Evolutionary conservation across 2,113 vertebrate species (phyloP), one percentile per base, ranked within the genome.

Genomic region (Phocoena phocoena): DNA sequence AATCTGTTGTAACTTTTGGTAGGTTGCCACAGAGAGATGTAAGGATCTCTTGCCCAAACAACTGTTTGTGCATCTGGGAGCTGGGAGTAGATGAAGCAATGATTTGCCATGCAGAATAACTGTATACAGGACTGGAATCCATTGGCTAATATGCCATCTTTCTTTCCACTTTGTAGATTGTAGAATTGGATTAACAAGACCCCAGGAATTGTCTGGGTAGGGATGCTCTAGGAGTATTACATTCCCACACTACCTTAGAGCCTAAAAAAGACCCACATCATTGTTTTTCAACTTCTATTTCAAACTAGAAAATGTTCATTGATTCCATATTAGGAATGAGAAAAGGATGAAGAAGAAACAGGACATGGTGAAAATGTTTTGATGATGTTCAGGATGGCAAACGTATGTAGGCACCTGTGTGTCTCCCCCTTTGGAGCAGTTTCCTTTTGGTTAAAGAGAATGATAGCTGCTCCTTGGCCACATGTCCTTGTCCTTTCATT

Each of bases 11-110:
- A 36, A 44, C 25, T n/a, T 76, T 26, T 6, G 58, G 68, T 28
- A 25, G 9, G 15, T 23, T 71, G 50, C 58, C 67, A 13, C 13
- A 28, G 74, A 92, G 6, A 65, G 8, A 10, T 58, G 6, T 84
- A 67, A 82, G 38, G 38, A 79, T 70, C 65, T 97, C 58, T 67
- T 62, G 23, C 76, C 81, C 55, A 33, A 77, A 83, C 10, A 58
- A 84, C 55, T 58, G 2, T 68, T 15, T n/a, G 53, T 13, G 5
- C 36, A 77, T 84, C 79, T 53, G 65, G 88, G 38, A 73, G 71
- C 0, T 36, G 11, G 17, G 31, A 88, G 13, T 33, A 31, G 38
- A 47, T 9, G 20, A 33, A 41, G 58, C 36, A 36, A 65, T 28
- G 26, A 62, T 21, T 68, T 58, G 2, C 50, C 9, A 3, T 0